Base-by-base conservation (phyloP, 53 echinoderm and acorn worm genomes). In the Henricia sp. region DNA sequence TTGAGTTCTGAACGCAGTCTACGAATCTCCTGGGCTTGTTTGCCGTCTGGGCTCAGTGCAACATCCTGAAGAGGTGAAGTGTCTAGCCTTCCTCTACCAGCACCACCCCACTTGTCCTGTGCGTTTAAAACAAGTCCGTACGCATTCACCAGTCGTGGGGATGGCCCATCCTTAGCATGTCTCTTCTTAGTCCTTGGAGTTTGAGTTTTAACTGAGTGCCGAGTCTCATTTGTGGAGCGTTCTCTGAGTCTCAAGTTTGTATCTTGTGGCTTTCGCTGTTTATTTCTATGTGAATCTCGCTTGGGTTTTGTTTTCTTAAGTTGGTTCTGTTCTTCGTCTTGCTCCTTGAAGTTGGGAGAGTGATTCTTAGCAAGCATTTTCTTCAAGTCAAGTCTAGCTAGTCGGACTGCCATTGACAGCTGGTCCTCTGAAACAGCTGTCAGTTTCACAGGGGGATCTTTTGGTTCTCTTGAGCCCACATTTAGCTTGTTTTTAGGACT, bases 361-460 rank as follows among this genome's bases (percentile, higher is more conserved):
- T 33, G 50, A 23, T 46, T 32, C 70, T 44, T 85, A 36, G 69
- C 37, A 13, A 87, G 69, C 56, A 80, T 94, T 51, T 91, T 91
- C 82, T 92, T 94, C 65, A 96, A 68, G 72, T 96, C 96, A 14
- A 92, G 85, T 77, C 85, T 88, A 34, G 96, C 96, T 17, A 94
- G 83, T 74, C 90, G 83, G 40, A 94, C 75, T 12, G 94, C 94
- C 48, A 87, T 82, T 8, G 96, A 73, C 9, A 96, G 82, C 27
- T 84, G 90, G 30, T 96, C 96, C 83, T 94, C 92, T 2, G 96
- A 94, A 41, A 92, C 63, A 1, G 86, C 63, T n/a, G 84, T 85
- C 33, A 96, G 82, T 59, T 90, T 74, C 6, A 96, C 67, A 0
- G 94, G 83, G 0, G 94, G 85, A 16, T 39, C 70, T 37, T 71